Evolutionary conservation across 1,140 invertebrate species (phyloP).

Genomic region (Heliconius himera): DNA sequence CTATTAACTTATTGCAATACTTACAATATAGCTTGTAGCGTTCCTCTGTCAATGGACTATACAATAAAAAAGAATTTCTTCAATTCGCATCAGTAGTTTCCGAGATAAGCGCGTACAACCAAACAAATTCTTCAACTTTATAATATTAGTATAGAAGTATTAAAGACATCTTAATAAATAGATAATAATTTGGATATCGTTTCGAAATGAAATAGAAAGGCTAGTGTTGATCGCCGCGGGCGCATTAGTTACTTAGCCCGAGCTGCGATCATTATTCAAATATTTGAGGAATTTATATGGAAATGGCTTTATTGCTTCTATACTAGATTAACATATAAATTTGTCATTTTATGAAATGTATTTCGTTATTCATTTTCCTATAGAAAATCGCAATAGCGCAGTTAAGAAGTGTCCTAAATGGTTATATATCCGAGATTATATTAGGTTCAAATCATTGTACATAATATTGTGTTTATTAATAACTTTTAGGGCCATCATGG

Average conservation of each 20-base stretch:
- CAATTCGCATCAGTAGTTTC: too few relatives aligned
- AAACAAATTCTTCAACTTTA: too few relatives aligned
- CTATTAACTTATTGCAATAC: too few relatives aligned
- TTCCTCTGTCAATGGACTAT: too few relatives aligned
- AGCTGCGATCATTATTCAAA: not conserved
- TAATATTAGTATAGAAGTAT: too few relatives aligned
- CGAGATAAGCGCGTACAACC: too few relatives aligned
- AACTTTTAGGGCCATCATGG: too few relatives aligned
- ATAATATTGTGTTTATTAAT: not conserved
- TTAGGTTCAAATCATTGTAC: not conserved
- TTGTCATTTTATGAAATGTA: not conserved
- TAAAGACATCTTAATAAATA: not conserved
- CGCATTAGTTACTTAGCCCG: not conserved
- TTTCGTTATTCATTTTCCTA: not conserved
- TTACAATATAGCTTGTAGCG: too few relatives aligned
- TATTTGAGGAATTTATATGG: constrained; percentile 1
- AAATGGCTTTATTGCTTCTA: not conserved
- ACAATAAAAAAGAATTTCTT: too few relatives aligned
- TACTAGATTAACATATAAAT: not conserved
- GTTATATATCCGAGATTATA: not conserved
- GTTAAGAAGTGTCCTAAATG: too few relatives aligned
- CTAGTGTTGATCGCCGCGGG: not conserved
- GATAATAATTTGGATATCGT: not conserved
- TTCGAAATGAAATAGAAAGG: not conserved
- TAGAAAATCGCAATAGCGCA: too few relatives aligned